phyloP scores from a whole-genome alignment of 2,113 vertebrate genomes.

The Herpetotheres cachinnans region DNA sequence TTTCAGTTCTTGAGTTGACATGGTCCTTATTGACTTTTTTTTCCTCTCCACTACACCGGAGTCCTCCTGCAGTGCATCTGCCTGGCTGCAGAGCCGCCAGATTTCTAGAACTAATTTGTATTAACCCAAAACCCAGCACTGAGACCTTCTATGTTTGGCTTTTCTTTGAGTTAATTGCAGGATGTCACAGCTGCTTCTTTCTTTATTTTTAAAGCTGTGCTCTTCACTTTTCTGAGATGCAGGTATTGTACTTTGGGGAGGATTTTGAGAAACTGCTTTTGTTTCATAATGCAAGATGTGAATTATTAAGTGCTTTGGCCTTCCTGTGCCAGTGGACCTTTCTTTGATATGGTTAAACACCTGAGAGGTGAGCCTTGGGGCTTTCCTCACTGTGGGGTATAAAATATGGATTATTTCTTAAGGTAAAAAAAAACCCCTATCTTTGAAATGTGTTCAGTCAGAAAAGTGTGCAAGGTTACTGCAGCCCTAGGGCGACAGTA shows the following conservation, averaged over 20 bases:
- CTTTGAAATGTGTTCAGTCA: not conserved
- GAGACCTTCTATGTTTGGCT: not conserved
- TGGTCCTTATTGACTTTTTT: not conserved
- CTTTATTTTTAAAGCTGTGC: not conserved
- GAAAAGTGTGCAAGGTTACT: not conserved
- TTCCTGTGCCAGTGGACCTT: not conserved
- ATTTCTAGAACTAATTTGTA: not conserved
- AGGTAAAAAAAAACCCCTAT: not conserved
- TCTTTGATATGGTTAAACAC: not conserved
- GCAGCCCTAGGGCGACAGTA: not conserved
- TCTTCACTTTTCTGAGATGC: not conserved
- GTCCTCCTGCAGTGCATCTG: not conserved
- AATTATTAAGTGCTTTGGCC: not conserved
- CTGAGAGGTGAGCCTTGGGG: not conserved
- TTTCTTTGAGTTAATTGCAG: not conserved
- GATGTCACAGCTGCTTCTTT: not conserved
- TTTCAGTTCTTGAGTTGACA: not conserved
- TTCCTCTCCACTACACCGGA: not conserved
- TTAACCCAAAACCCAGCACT: fast-evolving
- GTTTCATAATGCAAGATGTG: not conserved
- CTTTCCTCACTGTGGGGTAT: not conserved
- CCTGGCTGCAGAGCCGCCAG: not conserved
- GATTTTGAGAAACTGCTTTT: not conserved
- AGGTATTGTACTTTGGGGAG: not conserved
- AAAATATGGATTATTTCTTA: not conserved